Percentiles rank a stretch among this genome's conserved stretches.
These are phyloP conservation scores for Cichladusa arquata DNA, from an alignment of 2,113 vertebrate genomes.

Conservation along the genomic window DNA sequence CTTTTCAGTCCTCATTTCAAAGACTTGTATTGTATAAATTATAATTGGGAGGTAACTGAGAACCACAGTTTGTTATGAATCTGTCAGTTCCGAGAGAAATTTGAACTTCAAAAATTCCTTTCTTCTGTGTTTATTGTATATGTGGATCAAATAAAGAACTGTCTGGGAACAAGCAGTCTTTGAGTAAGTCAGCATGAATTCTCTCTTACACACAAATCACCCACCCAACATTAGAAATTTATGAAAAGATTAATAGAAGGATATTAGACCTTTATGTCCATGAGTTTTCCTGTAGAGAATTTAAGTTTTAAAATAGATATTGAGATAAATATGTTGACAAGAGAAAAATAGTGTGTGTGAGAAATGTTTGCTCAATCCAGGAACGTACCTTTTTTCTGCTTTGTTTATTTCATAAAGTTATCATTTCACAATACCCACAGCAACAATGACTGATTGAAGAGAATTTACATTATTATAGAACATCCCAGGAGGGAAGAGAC, in stretches of 20 bases:
- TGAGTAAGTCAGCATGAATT: conserved; percentile 24
- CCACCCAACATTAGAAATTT: conserved; percentile 2
- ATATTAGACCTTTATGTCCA: neutral
- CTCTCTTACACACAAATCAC: neutral
- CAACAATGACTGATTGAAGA: neutral
- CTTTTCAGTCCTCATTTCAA: conserved; percentile 7
- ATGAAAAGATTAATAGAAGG: conserved; percentile 38
- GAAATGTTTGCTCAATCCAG: neutral
- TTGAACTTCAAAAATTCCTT: conserved; percentile 49
- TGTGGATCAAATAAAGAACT: conserved; percentile 24
- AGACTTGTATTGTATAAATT: conserved; percentile 37
- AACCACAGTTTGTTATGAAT: neutral
- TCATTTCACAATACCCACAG: neutral
- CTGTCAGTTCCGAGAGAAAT: neutral
- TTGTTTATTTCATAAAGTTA: neutral
- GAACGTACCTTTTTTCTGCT: neutral
- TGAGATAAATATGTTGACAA: neutral
- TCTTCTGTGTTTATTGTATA: conserved; percentile 51
- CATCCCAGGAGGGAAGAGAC: neutral
- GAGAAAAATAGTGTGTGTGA: neutral
- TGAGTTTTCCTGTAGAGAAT: neutral
- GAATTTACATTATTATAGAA: neutral
- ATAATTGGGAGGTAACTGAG: conserved; percentile 23
- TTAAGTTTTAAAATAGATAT: conserved; percentile 22
- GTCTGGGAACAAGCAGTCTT: neutral